A percentile compares a stretch with the other conserved stretches of the same genome.
Evolutionary conservation across 2,113 vertebrate genomes (phyloP).

Genomic region (Electrona antarctica): DNA sequence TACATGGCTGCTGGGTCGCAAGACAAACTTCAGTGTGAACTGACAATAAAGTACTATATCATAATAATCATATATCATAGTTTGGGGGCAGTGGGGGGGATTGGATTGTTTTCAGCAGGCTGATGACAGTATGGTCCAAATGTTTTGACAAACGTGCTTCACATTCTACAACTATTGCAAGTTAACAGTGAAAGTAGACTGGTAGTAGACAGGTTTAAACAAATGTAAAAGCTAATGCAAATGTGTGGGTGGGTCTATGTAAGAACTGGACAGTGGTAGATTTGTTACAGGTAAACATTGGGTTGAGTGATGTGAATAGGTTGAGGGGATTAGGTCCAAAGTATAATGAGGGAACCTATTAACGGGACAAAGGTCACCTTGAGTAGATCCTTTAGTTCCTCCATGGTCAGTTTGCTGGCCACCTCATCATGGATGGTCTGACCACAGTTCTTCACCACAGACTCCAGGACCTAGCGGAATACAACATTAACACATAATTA

Average conservation of each 20-base stretch:
- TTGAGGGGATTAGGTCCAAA: not conserved
- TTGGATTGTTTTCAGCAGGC: too few relatives aligned
- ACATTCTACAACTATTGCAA: not conserved
- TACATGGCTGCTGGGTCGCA: too few relatives aligned
- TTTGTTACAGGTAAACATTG: not conserved
- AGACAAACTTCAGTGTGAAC: too few relatives aligned
- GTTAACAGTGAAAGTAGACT: not conserved
- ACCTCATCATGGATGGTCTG: slow-evolving; percentile 97
- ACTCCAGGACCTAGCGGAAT: slow-evolving; percentile 91
- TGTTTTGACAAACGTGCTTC: too few relatives aligned
- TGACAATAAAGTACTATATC: too few relatives aligned
- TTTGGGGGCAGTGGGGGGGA: too few relatives aligned
- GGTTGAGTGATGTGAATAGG: not conserved
- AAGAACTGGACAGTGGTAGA: not conserved
- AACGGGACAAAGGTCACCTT: slow-evolving; percentile 80
- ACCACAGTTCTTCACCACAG: slow-evolving; percentile 98
- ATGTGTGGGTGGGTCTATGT: not conserved
- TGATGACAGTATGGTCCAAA: too few relatives aligned
- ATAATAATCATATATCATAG: too few relatives aligned
- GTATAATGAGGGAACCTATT: not conserved
- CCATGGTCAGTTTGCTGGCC: slow-evolving; percentile 97
- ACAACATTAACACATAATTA: not conserved
- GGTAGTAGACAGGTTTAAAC: not conserved
- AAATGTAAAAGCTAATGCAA: not conserved
- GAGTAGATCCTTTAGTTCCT: slow-evolving; percentile 95